Evolutionary conservation across 2,113 vertebrate species (phyloP).

Genomic region (Mustelus asterias): DNA sequence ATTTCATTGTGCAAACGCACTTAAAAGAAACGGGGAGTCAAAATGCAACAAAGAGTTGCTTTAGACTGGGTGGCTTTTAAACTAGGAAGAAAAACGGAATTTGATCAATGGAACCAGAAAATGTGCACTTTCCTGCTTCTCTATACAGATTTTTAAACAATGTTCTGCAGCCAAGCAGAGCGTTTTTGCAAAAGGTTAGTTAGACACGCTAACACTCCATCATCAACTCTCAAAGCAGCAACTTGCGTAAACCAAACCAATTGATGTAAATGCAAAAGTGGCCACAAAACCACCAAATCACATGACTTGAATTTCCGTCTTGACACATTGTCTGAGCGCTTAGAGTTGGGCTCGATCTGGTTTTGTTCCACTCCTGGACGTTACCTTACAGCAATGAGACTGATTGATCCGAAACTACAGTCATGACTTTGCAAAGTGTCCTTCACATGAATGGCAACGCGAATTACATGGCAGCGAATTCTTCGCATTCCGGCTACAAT

Average conservation of each 20-base stretch:
- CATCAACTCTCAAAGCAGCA: neutral
- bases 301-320: slow-evolving; percentile 64
- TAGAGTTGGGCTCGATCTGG: slow-evolving; percentile 35
- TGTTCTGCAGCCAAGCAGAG: neutral
- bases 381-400: slow-evolving; percentile 43
- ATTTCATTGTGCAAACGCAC: no score
- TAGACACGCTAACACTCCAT: neutral
- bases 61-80: neutral
- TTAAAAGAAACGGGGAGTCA: neutral
- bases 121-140: neutral
- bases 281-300: slow-evolving; percentile 50
- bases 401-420: slow-evolving; percentile 40
- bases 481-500: slow-evolving; percentile 43
- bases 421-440: slow-evolving; percentile 60
- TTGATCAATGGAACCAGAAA: neutral
- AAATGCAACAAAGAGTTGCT: neutral
- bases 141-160: neutral
- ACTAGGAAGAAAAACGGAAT: neutral
- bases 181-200: neutral
- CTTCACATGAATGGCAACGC: slow-evolving; percentile 52
- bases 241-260: neutral
- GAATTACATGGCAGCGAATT: slow-evolving; percentile 49
- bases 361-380: slow-evolving; percentile 42
- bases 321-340: slow-evolving; percentile 43
- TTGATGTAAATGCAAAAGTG: neutral